phyloP scores from a whole-genome alignment of 2,797 vertebrate species.

The Aratinga solstitialis region DNA sequence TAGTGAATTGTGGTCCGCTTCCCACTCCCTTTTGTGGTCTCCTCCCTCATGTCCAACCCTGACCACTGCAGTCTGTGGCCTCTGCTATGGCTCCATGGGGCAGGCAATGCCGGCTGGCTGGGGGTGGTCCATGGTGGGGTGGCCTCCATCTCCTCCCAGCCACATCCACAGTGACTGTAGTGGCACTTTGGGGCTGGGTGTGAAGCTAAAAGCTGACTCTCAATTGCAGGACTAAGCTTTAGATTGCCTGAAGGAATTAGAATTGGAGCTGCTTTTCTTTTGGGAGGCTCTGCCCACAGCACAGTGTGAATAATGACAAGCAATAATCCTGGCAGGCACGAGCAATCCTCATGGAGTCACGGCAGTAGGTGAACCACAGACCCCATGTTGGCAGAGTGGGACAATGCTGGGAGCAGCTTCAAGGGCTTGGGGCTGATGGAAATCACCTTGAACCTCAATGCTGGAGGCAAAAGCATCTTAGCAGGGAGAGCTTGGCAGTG shows the following conservation, averaged over 20 bases:
- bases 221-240: neutral
- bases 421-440: neutral
- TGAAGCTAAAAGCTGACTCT: neutral
- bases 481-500: fast-evolving
- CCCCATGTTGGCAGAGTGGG: neutral
- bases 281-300: neutral
- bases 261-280: neutral
- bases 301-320: neutral
- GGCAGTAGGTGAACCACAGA: neutral
- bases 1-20: neutral
- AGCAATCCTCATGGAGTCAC: neutral
- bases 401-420: fast-evolving
- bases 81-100: fast-evolving
- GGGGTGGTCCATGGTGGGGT: neutral
- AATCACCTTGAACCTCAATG: neutral
- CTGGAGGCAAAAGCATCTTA: neutral
- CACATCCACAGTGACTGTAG: fast-evolving
- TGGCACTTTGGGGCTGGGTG: neutral
- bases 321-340: neutral
- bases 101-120: neutral
- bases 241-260: neutral
- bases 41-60: neutral
- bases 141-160: neutral
- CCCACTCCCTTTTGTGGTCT: neutral
- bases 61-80: no score